Evolutionary conservation across 2,797 vertebrate genomes (phyloP).

Genomic region (Anguilla marmorata): DNA sequence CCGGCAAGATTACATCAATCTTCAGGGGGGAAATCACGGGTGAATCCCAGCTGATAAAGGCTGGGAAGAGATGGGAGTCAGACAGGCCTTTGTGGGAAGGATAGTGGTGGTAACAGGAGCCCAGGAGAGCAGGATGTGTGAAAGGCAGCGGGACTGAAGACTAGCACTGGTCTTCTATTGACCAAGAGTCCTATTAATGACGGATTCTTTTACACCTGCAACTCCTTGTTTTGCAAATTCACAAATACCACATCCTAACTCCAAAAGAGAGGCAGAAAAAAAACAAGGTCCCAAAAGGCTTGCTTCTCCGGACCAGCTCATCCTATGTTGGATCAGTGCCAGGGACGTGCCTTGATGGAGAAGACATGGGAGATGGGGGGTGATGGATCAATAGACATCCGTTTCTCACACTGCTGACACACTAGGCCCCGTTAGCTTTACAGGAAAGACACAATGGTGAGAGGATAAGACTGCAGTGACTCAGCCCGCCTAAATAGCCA

Average conservation of each 20-base stretch:
- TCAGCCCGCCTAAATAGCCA: not conserved
- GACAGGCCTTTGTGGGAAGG: constrained; percentile 72
- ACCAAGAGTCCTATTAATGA: constrained; percentile 63
- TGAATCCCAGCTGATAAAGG: constrained; percentile 69
- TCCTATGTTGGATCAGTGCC: constrained; percentile 49
- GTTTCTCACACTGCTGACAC: constrained; percentile 25
- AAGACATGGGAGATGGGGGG: constrained; percentile 41
- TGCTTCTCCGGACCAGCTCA: constrained; percentile 38
- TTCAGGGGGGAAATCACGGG: constrained; percentile 62
- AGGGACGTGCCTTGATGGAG: constrained; percentile 45
- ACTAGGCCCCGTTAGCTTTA: constrained; percentile 7
- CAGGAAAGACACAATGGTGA: constrained; percentile 34
- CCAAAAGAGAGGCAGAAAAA: constrained; percentile 58
- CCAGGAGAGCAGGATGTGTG: constrained; percentile 69
- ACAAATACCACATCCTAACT: constrained; percentile 60
- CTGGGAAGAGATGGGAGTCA: constrained; percentile 77
- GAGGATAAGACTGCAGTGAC: constrained; percentile 24
- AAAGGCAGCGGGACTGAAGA: constrained; percentile 69
- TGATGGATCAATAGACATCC: constrained; percentile 24
- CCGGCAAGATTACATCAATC: constrained; percentile 61
- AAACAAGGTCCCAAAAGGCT: constrained; percentile 51
- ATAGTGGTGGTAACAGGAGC: constrained; percentile 80
- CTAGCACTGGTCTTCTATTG: constrained; percentile 68
- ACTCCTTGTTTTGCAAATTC: constrained; percentile 74
- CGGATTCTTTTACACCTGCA: constrained; percentile 69